Evolutionary conservation across 2,888 invertebrate genomes (phyloP).

Genomic region (Cecidostiba fungosa): DNA sequence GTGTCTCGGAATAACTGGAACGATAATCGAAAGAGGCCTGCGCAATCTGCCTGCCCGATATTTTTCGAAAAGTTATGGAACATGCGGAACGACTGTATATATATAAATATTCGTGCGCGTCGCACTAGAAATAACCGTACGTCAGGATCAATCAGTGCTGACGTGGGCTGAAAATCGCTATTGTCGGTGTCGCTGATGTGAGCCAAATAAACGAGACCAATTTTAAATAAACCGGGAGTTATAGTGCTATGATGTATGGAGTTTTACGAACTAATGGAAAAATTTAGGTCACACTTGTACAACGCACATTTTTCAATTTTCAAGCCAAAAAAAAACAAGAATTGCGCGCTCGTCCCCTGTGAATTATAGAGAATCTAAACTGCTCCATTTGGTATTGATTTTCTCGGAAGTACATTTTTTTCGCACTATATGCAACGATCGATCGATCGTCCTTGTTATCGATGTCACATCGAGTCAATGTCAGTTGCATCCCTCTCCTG

Average conservation of each 20-base stretch:
- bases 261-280: neutral
- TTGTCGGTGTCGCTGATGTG: neutral
- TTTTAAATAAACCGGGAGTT: neutral
- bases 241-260: neutral
- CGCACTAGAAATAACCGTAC: neutral
- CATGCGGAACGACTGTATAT: neutral
- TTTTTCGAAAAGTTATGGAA: neutral
- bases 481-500: neutral
- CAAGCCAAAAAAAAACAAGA: neutral
- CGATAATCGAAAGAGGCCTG: neutral
- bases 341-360: too few relatives aligned
- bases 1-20: constrained; percentile 3
- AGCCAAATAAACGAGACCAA: constrained; percentile 3
- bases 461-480: neutral
- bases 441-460: neutral
- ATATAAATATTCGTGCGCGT: neutral
- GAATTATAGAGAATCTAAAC: neutral
- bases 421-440: neutral
- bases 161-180: constrained; percentile 12
- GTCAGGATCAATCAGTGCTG: constrained; percentile 1
- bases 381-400: neutral
- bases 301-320: too few relatives aligned
- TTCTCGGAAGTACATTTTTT: neutral
- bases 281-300: neutral
- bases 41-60: neutral